A percentile compares a stretch with the other conserved stretches of the same genome.
These are phyloP conservation scores for Dasyurus viverrinus DNA, from an alignment of 2,113 vertebrate species.

Conservation along the genomic window DNA sequence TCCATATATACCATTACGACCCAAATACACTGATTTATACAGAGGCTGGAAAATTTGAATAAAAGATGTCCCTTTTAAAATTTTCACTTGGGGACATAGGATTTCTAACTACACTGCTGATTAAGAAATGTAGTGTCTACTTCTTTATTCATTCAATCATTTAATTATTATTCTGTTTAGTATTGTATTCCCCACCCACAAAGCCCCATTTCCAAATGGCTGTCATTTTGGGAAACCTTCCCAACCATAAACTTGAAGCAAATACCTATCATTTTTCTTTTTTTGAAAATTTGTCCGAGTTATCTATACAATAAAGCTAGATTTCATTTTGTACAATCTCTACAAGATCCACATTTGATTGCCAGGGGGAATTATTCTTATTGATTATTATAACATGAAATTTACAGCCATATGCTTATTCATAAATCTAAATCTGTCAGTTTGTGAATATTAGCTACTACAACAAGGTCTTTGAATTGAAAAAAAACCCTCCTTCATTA, in stretches of 20 bases:
- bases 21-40: neutral
- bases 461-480: neutral
- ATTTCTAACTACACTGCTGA: neutral
- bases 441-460: neutral
- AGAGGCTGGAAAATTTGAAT: neutral
- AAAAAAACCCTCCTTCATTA: neutral
- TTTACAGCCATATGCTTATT: neutral
- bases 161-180: neutral
- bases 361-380: neutral
- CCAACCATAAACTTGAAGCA: neutral
- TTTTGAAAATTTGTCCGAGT: neutral
- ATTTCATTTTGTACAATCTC: neutral
- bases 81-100: neutral
- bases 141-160: neutral
- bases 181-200: neutral
- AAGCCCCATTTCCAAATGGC: neutral
- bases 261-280: neutral
- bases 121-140: neutral
- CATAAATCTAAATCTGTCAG: neutral
- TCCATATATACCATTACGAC: neutral
- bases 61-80: neutral
- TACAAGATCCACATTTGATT: neutral
- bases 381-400: neutral
- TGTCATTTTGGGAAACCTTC: neutral
- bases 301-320: neutral